Evolutionary conservation across 64 coral and sea anemone genomes (phyloP), one percentile per base, ranked within the genome.

Genomic region (Catalaphyllia jardinei): DNA sequence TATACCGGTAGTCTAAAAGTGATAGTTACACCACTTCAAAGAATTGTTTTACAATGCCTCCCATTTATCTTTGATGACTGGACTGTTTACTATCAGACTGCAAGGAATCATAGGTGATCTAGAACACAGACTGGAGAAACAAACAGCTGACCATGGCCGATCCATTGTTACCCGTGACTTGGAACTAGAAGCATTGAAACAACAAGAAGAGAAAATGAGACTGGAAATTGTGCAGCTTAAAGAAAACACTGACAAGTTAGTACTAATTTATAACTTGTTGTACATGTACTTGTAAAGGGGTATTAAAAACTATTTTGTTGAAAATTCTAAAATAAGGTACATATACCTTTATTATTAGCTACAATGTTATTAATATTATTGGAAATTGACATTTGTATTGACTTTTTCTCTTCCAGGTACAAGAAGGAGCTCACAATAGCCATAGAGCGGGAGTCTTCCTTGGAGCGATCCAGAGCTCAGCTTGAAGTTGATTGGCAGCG

Each of bases 401-500:
- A 46, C 42, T 46, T 46, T 46, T 46, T 65, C 11, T 64, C 74
- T 39, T 94, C 38, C 72, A 99, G 97, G 49, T 93, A 95, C 74
- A 93, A 95, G 79, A 99, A 93, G 19, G 97, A 99, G 52, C 74
- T 99, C 24, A 76, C 94, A 1, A 20, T 93, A 29, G 94, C 97
- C 11, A 67, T 94, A 24, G 97, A 95, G 75, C 80, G 97, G 18
- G 97, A 99, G 86, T 92, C 97, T 29, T 78, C 81, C 71, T 77
- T 95, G 1, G 94, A 99, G 57, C 83, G 79, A 31, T 88, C 91
- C 30, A 95, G 87, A 51, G 87, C 97, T 22, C 97, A 99, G n/a
- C 16, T 93, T 6, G 97, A 95, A 87, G 62, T 99, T 18, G 94
- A 99, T 79, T 99, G 94, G 97, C 91, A 99, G 67, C 93, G 97